phyloP scores from a whole-genome alignment of 2,797 vertebrate genomes.

The Myotis daubentonii region DNA sequence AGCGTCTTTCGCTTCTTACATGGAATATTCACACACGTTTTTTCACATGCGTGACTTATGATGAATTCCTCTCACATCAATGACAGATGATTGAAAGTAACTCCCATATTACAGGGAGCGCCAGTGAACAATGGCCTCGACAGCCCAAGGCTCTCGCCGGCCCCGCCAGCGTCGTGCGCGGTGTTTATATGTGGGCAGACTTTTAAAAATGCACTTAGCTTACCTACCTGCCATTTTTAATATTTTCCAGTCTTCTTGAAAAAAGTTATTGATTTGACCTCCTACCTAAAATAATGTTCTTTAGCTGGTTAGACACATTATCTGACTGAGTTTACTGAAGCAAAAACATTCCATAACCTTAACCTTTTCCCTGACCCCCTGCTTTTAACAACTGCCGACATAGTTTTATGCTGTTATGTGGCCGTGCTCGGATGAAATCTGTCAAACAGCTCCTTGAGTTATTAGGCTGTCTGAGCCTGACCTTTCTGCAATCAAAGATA shows the following conservation, averaged over 20 bases:
- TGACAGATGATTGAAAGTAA: slow-evolving; percentile 81
- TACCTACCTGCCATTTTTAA: slow-evolving; percentile 90
- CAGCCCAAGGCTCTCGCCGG: slow-evolving; percentile 85
- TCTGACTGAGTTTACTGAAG: slow-evolving; percentile 97
- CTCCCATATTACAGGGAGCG: slow-evolving; percentile 72
- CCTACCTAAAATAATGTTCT: slow-evolving; percentile 94
- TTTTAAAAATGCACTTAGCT: slow-evolving; percentile 87
- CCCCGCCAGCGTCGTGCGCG: slow-evolving; percentile 81
- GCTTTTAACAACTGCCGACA: slow-evolving; percentile 99
- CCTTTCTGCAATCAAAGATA: slow-evolving; percentile 99
- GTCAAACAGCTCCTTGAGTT: slow-evolving; percentile 99
- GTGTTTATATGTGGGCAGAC: slow-evolving; percentile 85
- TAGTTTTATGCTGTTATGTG: slow-evolving; percentile 99
- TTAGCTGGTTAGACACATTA: slow-evolving; percentile 98
- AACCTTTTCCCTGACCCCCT: slow-evolving; percentile 98
- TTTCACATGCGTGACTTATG: slow-evolving; percentile 61
- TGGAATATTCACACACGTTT: slow-evolving; percentile 35
- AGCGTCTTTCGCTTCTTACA: slow-evolving; percentile 39
- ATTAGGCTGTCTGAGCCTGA: slow-evolving; percentile 99
- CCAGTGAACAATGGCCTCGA: slow-evolving; percentile 82
- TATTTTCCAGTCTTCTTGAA: slow-evolving; percentile 90
- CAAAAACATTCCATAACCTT: slow-evolving; percentile 99
- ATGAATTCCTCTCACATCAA: slow-evolving; percentile 81
- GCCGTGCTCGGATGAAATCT: slow-evolving; percentile 99
- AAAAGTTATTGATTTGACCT: slow-evolving; percentile 93